Base-by-base conservation (phyloP, 1,140 invertebrate genomes). In the Tetramorium parvispinum region DNA sequence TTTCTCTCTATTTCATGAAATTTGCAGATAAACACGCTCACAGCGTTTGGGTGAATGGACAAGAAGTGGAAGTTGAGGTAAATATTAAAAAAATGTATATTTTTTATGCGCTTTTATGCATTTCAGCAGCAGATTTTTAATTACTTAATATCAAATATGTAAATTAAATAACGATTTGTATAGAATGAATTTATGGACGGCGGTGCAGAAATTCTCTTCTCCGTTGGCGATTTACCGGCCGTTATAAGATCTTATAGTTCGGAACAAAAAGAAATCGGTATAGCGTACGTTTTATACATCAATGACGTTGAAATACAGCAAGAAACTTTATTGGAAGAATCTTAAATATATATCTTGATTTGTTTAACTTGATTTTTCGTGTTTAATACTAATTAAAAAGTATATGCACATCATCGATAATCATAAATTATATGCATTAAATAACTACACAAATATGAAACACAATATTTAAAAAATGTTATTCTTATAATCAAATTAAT, bases 131-230 rank as follows among this genome's bases (percentile, higher is more conserved):
- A 16, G 43, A 71, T 24, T 49, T n/a, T 65, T 68, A 70, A 81
- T 71, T 78, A 32, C 2, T 27, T n/a, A 5, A 37, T 13, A 70
- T n/a, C 0, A n/a, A 70, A 76, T n/a, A 46, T 49, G 11, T 53
- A 40, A 70, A 71, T 8, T 59, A 4, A 79, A 71, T 46, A 32
- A 21, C 73, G 40, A 55, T 43, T 24, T 55, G 70, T 75, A 82
- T 79, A 97, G 97, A 97, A 96, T 53, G 97, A 98, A 92, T 98
- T 98, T 93, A 96, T 97, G 18, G 97, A 98, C 75, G 97, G 97
- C 51, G 97, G 97, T 13, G 97, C 97, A 11, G 97, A 97, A 93
- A 98, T 97, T 5, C 95, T 97, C 87, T 98, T 98, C 94, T 92
- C 95, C 37, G 91, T 97, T 11, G 95, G 91, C 4, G 95, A 94